Conservation (phyloP, 2,113 vertebrate genomes). For the Zingel zingel region DNA sequence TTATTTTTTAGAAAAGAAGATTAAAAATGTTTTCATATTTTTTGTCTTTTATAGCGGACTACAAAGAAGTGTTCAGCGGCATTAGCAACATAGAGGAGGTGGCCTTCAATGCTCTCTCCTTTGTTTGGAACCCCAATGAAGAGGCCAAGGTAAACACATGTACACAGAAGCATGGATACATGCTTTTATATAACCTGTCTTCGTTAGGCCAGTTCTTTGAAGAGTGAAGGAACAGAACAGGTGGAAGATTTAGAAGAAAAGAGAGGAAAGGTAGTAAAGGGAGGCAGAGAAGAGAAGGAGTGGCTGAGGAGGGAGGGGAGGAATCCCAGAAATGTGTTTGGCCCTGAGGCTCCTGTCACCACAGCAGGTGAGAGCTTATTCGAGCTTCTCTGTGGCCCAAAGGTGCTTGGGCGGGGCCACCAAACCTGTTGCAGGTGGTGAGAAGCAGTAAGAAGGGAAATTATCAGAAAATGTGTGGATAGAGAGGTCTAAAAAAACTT, state of each 20-base stretch:
- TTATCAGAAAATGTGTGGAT: neutral
- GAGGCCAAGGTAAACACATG: slow-evolving; percentile 92
- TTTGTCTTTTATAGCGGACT: slow-evolving; percentile 88
- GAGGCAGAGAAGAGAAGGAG: slow-evolving; percentile 58
- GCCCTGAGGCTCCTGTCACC: slow-evolving; percentile 82
- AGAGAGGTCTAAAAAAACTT: neutral
- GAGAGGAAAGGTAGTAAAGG: slow-evolving; percentile 42
- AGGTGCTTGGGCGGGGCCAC: slow-evolving; percentile 62
- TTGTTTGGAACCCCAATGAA: slow-evolving; percentile 94
- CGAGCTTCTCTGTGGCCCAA: slow-evolving; percentile 48
- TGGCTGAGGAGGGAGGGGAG: slow-evolving; percentile 76
- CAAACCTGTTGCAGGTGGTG: slow-evolving; percentile 68
- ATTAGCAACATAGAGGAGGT: slow-evolving; percentile 95
- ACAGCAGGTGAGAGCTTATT: slow-evolving; percentile 45
- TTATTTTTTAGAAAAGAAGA: neutral
- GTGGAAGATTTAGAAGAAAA: slow-evolving; percentile 50
- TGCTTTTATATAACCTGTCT: neutral
- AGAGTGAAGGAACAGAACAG: slow-evolving; percentile 15
- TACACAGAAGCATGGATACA: neutral
- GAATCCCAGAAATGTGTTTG: slow-evolving; percentile 88
- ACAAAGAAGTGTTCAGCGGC: slow-evolving; percentile 96
- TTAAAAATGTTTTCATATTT: neutral
- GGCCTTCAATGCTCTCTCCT: slow-evolving; percentile 95
- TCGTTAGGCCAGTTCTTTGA: neutral
- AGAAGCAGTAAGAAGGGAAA: slow-evolving; percentile 14